Conservation (phyloP, 2,888 invertebrate genomes). For the Hirtodrosophila histrioides region DNA sequence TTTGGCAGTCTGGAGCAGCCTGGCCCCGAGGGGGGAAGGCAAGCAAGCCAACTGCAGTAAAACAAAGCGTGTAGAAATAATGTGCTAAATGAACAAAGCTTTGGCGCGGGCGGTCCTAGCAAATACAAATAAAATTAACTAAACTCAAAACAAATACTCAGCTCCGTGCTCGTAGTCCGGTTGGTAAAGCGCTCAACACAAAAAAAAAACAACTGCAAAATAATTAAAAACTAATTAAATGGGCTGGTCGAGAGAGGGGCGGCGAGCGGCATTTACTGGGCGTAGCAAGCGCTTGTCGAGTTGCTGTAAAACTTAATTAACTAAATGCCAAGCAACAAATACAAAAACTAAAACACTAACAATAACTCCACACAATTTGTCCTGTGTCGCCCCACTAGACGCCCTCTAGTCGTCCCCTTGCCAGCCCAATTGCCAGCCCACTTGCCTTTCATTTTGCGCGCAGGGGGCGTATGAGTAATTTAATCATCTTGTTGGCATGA, state of each 20-base stretch:
- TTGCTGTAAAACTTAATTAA: constrained; percentile 75
- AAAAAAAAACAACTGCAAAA: constrained; percentile 54
- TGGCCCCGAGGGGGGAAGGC: background rate
- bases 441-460: constrained; percentile 16
- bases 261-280: constrained; percentile 12
- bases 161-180: constrained; percentile 29
- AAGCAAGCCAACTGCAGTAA: constrained; percentile 35
- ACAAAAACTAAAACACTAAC: constrained; percentile 53
- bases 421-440: background rate
- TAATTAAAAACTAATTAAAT: constrained; percentile 77
- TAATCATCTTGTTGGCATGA: constrained; percentile 68
- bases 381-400: background rate
- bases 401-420: constrained; percentile 3
- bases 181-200: constrained; percentile 24
- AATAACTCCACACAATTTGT: constrained; percentile 53
- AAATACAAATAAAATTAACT: constrained; percentile 76
- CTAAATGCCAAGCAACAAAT: constrained; percentile 57
- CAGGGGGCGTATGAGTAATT: constrained; percentile 72
- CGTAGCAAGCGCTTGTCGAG: constrained; percentile 38
- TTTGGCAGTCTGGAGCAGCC: constrained; percentile 31
- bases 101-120: constrained; percentile 38
- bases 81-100: constrained; percentile 62
- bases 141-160: constrained; percentile 59
- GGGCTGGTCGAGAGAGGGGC: constrained; percentile 16
- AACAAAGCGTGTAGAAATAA: constrained; percentile 69